phyloP scores from a whole-genome alignment of 2,888 invertebrate species.

The Catonia carolina region DNA sequence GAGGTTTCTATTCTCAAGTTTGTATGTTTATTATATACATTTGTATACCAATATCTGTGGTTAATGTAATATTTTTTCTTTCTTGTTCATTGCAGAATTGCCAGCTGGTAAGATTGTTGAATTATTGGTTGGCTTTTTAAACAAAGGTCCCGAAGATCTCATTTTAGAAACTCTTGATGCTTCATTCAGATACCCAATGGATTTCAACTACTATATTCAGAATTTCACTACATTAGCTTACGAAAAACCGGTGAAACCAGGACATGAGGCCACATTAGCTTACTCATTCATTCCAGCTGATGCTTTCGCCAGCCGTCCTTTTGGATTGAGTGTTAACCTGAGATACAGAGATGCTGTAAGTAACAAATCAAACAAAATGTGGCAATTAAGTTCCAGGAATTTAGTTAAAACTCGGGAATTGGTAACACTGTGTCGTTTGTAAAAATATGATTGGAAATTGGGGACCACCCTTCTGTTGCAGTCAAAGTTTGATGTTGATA shows the following conservation, averaged over 20 bases:
- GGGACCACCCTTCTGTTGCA: background rate
- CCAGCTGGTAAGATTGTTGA: slow-evolving; percentile 90
- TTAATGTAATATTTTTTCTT: too few species aligned
- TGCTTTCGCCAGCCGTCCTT: slow-evolving; percentile 93
- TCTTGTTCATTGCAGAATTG: too few species aligned
- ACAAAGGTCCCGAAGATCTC: slow-evolving; percentile 88
- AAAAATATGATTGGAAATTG: too few species aligned
- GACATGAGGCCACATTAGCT: slow-evolving; percentile 88
- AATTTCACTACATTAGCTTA: slow-evolving; percentile 92
- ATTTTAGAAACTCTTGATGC: slow-evolving; percentile 90
- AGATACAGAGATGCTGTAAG: slow-evolving; percentile 76
- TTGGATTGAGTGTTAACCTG: slow-evolving; percentile 88
- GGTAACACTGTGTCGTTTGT: too few species aligned
- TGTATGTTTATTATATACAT: too few species aligned
- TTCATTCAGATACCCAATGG: slow-evolving; percentile 98
- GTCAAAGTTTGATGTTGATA: too few species aligned
- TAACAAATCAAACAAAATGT: too few species aligned
- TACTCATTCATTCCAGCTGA: slow-evolving; percentile 95
- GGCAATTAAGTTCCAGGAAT: too few species aligned
- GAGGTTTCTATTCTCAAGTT: too few species aligned
- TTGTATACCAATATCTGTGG: too few species aligned
- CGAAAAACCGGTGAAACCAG: slow-evolving; percentile 80
- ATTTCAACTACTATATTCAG: slow-evolving; percentile 96
- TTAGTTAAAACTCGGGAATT: too few species aligned
- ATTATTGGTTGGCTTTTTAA: slow-evolving; percentile 92